phyloP scores from a whole-genome alignment of 2,888 invertebrate genomes.

The Melanostoma scalare region DNA sequence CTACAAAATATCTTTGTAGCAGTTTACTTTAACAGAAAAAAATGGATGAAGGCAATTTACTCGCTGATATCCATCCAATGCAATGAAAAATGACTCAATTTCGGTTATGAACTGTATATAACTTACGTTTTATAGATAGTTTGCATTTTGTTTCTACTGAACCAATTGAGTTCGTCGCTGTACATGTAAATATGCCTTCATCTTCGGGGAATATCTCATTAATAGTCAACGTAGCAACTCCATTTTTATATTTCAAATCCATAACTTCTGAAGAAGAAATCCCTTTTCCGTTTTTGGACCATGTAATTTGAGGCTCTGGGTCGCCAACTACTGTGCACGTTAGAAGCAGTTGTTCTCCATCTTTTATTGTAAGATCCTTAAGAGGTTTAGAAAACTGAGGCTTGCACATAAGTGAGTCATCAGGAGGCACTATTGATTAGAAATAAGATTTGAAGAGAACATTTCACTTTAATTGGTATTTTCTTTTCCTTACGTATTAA shows the following conservation, averaged over 20 bases:
- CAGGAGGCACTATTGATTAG: conserved; percentile 88
- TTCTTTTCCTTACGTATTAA: conserved; percentile 83
- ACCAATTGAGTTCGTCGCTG: conserved; percentile 95
- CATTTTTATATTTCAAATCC: conserved; percentile 95
- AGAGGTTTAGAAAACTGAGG: conserved; percentile 93
- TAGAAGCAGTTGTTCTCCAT: conserved; percentile 93
- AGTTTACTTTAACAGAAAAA: no score
- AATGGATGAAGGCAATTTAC: no score
- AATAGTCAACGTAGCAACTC: conserved; percentile 92
- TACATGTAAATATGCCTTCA: conserved; percentile 94
- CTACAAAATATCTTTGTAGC: no score
- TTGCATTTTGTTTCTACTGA: conserved; percentile 92
- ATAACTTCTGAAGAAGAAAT: conserved; percentile 90
- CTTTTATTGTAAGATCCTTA: conserved; percentile 89
- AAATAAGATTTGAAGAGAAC: background rate
- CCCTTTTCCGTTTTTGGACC: conserved; percentile 93
- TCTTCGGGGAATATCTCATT: conserved; percentile 98
- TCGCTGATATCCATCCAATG: no score
- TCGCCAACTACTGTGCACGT: conserved; percentile 94
- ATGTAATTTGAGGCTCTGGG: conserved; percentile 95
- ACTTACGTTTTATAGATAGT: conserved; percentile 91
- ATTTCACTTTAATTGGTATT: background rate
- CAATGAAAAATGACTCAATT: no score
- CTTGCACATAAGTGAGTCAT: conserved; percentile 92
- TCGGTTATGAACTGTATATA: background rate